Conservation (phyloP, 2,113 vertebrate genomes). For the Phaethon lepturus region DNA sequence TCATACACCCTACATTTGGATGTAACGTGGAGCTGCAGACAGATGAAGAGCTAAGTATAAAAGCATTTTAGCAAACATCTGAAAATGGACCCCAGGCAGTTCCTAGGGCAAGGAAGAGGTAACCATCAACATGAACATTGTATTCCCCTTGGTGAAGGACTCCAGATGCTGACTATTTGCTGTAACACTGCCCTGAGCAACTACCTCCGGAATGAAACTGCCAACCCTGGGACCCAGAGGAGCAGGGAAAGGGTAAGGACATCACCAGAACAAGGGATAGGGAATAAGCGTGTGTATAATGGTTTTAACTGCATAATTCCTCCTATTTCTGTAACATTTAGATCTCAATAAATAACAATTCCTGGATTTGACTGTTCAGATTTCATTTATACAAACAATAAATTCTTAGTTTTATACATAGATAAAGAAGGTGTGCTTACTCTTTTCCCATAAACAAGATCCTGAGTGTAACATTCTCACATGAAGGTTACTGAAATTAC, state of each 20-base stretch:
- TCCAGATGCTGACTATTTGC: not conserved
- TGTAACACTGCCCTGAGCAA: not conserved
- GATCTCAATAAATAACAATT: not conserved
- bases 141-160: not conserved
- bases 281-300: not conserved
- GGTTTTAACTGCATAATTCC: not conserved
- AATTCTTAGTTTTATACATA: not conserved
- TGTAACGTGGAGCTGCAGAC: not conserved
- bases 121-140: not conserved
- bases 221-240: not conserved
- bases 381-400: not conserved
- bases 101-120: not conserved
- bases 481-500: not conserved
- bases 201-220: not conserved
- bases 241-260: fast-evolving
- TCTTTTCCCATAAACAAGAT: not conserved
- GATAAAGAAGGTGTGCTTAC: not conserved
- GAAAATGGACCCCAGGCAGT: not conserved
- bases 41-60: not conserved
- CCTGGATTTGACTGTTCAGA: not conserved
- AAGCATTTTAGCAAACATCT: not conserved
- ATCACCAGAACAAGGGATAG: not conserved
- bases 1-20: not conserved
- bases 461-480: not conserved
- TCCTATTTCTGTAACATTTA: not conserved